A percentile compares a stretch with the other conserved stretches of the same genome.
These are phyloP conservation scores for Avahi laniger DNA, from an alignment of 2,797 vertebrate genomes.

Conservation along the genomic window DNA sequence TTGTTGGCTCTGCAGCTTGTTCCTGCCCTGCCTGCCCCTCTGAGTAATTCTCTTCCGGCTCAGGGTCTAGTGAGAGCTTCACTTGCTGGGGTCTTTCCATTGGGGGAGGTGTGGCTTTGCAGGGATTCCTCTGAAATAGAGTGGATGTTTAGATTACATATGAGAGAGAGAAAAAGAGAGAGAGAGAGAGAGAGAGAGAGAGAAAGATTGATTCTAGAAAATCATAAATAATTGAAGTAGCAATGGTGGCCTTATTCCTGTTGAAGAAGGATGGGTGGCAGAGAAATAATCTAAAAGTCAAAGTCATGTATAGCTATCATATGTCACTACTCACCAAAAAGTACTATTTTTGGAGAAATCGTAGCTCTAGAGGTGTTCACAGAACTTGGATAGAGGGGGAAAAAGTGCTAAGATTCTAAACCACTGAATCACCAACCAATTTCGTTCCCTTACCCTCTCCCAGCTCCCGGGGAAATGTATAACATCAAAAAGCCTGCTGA, in stretches of 20 bases:
- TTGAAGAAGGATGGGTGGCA: background rate
- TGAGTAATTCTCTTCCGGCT: background rate
- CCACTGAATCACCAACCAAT: background rate
- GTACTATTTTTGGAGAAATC: background rate
- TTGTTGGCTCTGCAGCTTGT: background rate
- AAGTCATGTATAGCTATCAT: background rate
- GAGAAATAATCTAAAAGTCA: slow-evolving; percentile 34
- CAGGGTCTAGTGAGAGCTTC: background rate
- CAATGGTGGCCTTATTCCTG: background rate
- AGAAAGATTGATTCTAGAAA: background rate
- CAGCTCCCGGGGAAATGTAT: background rate
- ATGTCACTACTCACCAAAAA: background rate
- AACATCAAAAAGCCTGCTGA: background rate
- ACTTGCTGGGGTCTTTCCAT: background rate
- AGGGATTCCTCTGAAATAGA: background rate
- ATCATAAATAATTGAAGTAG: background rate
- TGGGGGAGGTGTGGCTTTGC: background rate
- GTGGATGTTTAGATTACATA: background rate
- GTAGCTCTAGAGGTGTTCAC: background rate
- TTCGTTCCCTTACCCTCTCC: background rate
- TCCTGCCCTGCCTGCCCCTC: background rate
- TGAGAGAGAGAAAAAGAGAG: accelerated
- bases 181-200: no score
- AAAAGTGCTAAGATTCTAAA: background rate
- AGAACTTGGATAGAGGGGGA: background rate